Conservation (phyloP, 2,888 invertebrate species). For the Drosophila austrosaltans region DNA sequence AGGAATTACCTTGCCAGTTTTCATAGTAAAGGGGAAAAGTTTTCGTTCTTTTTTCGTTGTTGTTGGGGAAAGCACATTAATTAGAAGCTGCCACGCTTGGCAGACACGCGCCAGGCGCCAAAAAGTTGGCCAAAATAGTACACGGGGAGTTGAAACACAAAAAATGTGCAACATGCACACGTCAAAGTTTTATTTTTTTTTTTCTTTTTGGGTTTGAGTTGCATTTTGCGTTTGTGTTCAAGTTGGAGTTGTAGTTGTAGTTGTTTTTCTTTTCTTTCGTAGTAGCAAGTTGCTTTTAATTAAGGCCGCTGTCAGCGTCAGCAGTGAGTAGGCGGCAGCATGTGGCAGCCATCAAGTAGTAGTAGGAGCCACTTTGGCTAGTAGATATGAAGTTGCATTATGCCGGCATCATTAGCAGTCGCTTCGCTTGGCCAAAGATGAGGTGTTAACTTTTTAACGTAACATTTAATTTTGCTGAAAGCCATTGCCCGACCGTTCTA, state of each 20-base stretch:
- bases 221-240: constrained; percentile 61
- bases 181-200: constrained; percentile 25
- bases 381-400: constrained; percentile 25
- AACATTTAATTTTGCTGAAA: constrained; percentile 69
- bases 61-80: constrained; percentile 63
- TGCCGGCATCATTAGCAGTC: constrained; percentile 50
- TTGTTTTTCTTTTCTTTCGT: constrained; percentile 5
- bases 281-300: constrained; percentile 66
- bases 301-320: constrained; percentile 62
- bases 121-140: constrained; percentile 46
- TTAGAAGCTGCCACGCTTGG: constrained; percentile 76
- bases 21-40: constrained; percentile 47
- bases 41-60: constrained; percentile 23
- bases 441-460: constrained; percentile 74
- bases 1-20: constrained; percentile 10
- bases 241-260: constrained; percentile 52
- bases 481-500: constrained; percentile 33
- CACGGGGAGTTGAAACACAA: constrained; percentile 21
- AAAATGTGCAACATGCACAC: constrained; percentile 69
- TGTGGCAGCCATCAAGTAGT: not conserved
- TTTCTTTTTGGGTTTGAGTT: constrained; percentile 52
- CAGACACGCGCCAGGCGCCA: constrained; percentile 56
- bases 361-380: constrained; percentile 30
- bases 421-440: constrained; percentile 29
- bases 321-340: constrained; percentile 30